Percentiles rank a stretch among this genome's conserved stretches.
These are phyloP conservation scores for Kryptolebias ocellatus DNA, from an alignment of 2,797 vertebrate species.

Conservation along the genomic window DNA sequence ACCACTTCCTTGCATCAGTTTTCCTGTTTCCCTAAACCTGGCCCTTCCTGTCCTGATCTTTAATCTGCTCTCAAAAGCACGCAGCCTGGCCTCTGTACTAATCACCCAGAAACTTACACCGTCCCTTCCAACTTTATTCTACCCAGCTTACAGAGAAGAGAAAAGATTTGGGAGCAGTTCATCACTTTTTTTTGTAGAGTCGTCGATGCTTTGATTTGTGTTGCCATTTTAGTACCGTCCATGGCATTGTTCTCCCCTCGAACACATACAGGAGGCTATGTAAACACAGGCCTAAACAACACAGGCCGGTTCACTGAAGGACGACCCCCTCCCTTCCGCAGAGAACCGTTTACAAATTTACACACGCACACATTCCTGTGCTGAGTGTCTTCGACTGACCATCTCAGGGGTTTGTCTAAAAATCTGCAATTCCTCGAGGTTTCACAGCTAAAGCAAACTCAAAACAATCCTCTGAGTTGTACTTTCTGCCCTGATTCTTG, in stretches of 20 bases:
- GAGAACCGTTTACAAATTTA: conserved; percentile 46
- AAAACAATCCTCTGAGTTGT: not conserved
- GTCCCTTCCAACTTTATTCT: not conserved
- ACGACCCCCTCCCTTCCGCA: conserved; percentile 74
- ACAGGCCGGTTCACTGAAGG: conserved; percentile 47
- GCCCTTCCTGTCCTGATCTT: conserved; percentile 84
- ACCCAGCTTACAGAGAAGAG: not conserved
- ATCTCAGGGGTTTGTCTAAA: conserved; percentile 18
- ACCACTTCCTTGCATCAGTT: conserved; percentile 80
- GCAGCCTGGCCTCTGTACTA: conserved; percentile 21
- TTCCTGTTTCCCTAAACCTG: conserved; percentile 88
- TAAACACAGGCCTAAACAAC: conserved; percentile 67
- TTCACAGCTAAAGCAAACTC: not conserved
- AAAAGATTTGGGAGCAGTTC: not conserved
- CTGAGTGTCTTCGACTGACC: conserved; percentile 25
- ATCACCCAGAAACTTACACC: conserved; percentile 2
- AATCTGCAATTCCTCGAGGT: not conserved
- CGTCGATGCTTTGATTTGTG: conserved; percentile 27
- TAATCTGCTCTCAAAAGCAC: conserved; percentile 78
- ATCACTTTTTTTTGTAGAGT: not conserved
- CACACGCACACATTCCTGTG: conserved; percentile 52
- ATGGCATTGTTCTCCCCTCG: conserved; percentile 67
- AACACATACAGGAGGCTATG: conserved; percentile 42
- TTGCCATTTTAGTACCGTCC: conserved; percentile 44
- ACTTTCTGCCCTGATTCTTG: conserved; percentile 14